Base-by-base conservation (phyloP, 2,113 vertebrate genomes). In the Arenaria interpres region DNA sequence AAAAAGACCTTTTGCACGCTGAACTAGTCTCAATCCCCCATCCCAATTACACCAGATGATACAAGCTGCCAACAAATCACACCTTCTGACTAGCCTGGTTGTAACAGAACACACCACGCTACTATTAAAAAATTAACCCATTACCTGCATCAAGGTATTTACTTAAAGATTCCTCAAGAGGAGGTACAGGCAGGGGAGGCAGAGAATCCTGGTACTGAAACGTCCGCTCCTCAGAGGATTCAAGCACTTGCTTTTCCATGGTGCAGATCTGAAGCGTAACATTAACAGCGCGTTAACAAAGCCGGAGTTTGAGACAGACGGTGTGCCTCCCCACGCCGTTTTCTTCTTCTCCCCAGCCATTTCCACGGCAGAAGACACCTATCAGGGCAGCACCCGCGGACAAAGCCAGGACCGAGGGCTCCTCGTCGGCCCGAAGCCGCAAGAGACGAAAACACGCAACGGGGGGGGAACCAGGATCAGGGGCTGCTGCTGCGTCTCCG, bases 81-180 rank as follows among this genome's bases (percentile, higher is more conserved):
- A 60, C 46, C 59, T 79, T 68, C 67, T 41, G 18, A 24, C 22
- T 16, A 79, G 35, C n/a, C 43, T 33, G 45, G 23, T 25, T 33
- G 30, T 50, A 80, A 27, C 53, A 48, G 53, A 53, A 64, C 35
- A 50, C 3, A 13, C 19, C 21, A 37, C 0, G 0, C 24, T 50
- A 14, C 19, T 23, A 81, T 50, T 53, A 85, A 37, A 63, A 32
- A 5, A 88, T 48, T 5, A 80, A 86, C 7, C 30, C 82, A 77
- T 85, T 97, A 99, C 99, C 99, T 98, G 99, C 95, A 43, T 99
- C 98, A 68, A 99, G 98, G 89, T 99, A 99, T 96, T 99, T 99
- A 46, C 95, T 97, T 43, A 99, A 97, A 77, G 99, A 99, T 54
- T 98, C 98, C 85, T 98, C 98, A 39, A 99, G 98, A 17, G 97